phyloP scores from a whole-genome alignment of 2,888 invertebrate species.

The Octodonta nipae region DNA sequence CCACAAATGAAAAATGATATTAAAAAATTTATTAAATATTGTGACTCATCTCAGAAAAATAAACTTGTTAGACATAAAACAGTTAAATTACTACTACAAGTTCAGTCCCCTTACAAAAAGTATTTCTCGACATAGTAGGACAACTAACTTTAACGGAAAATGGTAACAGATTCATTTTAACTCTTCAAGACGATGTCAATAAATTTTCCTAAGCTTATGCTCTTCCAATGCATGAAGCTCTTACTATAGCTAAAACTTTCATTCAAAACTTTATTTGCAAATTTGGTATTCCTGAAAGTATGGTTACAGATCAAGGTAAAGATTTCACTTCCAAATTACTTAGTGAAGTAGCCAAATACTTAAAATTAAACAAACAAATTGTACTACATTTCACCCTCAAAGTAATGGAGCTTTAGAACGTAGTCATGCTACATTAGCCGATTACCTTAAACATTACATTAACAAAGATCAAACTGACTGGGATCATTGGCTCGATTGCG shows the following conservation, averaged over 20 bases:
- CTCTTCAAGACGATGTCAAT: slow-evolving; percentile 25
- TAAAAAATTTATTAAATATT: too few relatives aligned
- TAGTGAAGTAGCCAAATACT: slow-evolving; percentile 24
- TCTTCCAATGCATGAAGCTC: slow-evolving; percentile 24
- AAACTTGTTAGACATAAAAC: too few relatives aligned
- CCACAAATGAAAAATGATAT: too few relatives aligned
- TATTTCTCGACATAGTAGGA: slow-evolving; percentile 25
- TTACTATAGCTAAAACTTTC: slow-evolving; percentile 21
- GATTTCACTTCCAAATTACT: slow-evolving; percentile 27
- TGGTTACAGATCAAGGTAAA: slow-evolving; percentile 28
- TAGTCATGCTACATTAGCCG: slow-evolving; percentile 5
- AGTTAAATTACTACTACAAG: background rate
- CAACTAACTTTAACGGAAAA: slow-evolving; percentile 20
- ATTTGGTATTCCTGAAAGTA: slow-evolving; percentile 13
- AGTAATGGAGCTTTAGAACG: slow-evolving; percentile 8
- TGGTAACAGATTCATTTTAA: slow-evolving; percentile 25
- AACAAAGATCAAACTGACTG: slow-evolving; percentile 20
- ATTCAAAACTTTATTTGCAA: slow-evolving; percentile 15
- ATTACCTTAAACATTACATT: slow-evolving; percentile 22
- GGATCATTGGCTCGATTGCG: slow-evolving; percentile 23
- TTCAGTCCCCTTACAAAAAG: too few relatives aligned
- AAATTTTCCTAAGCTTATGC: slow-evolving; percentile 24
- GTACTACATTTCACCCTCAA: slow-evolving; percentile 25
- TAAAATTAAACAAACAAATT: slow-evolving; percentile 21
- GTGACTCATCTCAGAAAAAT: too few relatives aligned